phyloP scores from a whole-genome alignment of 2,888 invertebrate species.

The Hypercompe scribonia region DNA sequence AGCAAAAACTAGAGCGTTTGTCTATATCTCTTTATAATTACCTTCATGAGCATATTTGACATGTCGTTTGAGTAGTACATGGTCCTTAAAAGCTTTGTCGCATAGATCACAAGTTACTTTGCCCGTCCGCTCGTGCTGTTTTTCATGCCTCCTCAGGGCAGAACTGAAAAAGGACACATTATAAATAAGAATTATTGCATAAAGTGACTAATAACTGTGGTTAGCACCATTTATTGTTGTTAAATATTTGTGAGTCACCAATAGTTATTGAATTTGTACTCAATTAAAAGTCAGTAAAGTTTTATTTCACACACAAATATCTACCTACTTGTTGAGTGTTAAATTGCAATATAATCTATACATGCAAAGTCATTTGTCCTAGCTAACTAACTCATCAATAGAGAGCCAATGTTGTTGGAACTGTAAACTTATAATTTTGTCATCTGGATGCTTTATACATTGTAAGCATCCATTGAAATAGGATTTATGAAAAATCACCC shows the following conservation, averaged over 20 bases:
- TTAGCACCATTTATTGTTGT: background rate
- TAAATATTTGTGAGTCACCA: background rate
- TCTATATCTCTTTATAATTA: background rate
- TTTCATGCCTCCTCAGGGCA: constrained; percentile 76
- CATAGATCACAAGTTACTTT: constrained; percentile 73
- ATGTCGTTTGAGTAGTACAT: constrained; percentile 73
- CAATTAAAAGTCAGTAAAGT: background rate
- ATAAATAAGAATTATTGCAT: background rate
- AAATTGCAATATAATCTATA: no score
- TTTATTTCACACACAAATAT: background rate
- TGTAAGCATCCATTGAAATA: no score
- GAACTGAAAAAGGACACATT: constrained; percentile 62
- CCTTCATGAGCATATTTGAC: constrained; percentile 81
- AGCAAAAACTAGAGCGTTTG: no score
- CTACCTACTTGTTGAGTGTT: no score
- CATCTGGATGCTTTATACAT: no score
- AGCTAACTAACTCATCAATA: no score
- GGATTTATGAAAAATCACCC: no score
- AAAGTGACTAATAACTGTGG: constrained; percentile 1
- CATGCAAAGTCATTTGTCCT: no score
- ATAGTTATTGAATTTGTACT: background rate
- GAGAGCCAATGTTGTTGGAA: no score
- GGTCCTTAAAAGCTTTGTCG: constrained; percentile 72
- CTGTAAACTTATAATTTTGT: no score
- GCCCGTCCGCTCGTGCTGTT: constrained; percentile 75